Evolutionary conservation across 2,888 invertebrate species (phyloP), one percentile per base, ranked within the genome.

Genomic region (Mesorhabditis belari): DNA sequence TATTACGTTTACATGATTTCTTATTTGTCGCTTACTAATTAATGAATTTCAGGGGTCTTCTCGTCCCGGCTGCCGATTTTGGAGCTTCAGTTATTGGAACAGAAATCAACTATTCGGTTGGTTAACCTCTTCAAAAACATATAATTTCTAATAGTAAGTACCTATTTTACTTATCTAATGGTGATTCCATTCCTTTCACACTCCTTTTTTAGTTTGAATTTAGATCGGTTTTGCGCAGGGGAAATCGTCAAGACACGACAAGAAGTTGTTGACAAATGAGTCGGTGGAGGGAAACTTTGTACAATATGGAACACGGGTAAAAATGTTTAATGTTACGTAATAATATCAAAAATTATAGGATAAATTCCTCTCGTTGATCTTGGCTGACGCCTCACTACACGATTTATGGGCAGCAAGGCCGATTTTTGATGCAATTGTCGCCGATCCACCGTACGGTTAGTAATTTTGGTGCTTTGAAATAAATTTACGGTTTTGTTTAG

Each of bases 61-160:
- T 93, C 44, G 88, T 94, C 0, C 88, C 92, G 51, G 91, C 91
- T 3, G 91, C 92, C 5, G 88, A 90, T 82, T 92, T 91, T 84
- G 92, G 92, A 67, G 89, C 81, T 0, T 88, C 88, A 79, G 91
- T 92, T 23, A 84, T 90, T 76, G 94, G 94, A 4, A 87, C 90
- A 5, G 81, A 81, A 57, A 93, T 98, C 61, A 95, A 96, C 84
- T 96, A 87, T 83, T 86, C n/a, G 44, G 44, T 35, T 35, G 1
- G 44, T 35, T 35, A 17, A n/a, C n/a, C n/a, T n/a, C n/a, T n/a
- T n/a, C n/a, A n/a, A n/a, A n/a, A n/a, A n/a, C n/a, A n/a, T n/a
- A n/a, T n/a, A n/a, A n/a, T n/a, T n/a, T n/a, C n/a, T n/a, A n/a
- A n/a, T n/a, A n/a, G n/a, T n/a, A n/a, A n/a, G n/a, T n/a, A n/a